These are phyloP conservation scores for Danio rerio DNA, from an alignment of 2,113 vertebrate genomes.

Conservation along the genomic window DNA sequence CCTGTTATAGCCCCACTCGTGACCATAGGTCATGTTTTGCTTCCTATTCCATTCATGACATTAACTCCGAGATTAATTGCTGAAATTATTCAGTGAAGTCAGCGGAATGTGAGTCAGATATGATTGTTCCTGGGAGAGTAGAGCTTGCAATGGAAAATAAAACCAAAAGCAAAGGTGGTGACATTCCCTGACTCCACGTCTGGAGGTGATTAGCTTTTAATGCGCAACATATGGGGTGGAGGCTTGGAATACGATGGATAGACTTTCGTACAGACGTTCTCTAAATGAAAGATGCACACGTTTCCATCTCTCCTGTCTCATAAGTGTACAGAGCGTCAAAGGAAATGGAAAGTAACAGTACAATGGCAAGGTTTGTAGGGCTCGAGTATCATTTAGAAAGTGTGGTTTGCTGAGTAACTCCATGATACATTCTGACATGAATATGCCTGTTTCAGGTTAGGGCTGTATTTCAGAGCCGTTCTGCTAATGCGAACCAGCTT, in stretches of 20 bases:
- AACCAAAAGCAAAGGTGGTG: slow-evolving; percentile 40
- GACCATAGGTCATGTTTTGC: slow-evolving; percentile 27
- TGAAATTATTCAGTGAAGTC: slow-evolving; percentile 36
- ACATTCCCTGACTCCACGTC: slow-evolving; percentile 27
- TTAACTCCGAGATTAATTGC: slow-evolving; percentile 46
- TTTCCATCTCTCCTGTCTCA: slow-evolving; percentile 3
- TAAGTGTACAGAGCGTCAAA: background rate
- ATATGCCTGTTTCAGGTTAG: slow-evolving; percentile 27
- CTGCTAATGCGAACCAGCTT: slow-evolving; percentile 30
- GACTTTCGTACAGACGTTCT: slow-evolving; percentile 3
- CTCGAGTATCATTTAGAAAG: background rate
- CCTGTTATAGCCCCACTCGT: slow-evolving; percentile 20
- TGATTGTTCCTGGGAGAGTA: slow-evolving; percentile 25
- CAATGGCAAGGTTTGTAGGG: background rate
- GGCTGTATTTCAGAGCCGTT: slow-evolving; percentile 5
- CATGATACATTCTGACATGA: background rate
- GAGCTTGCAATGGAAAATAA: slow-evolving; percentile 31
- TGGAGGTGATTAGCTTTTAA: slow-evolving; percentile 28
- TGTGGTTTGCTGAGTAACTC: background rate
- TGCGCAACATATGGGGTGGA: slow-evolving; percentile 31
- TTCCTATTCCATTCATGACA: slow-evolving; percentile 18
- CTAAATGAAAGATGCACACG: background rate
- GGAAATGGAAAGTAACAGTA: slow-evolving; percentile 22
- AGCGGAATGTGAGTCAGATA: slow-evolving; percentile 26
- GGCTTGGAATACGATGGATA: background rate